These are phyloP conservation scores for Hypotaenidia philippensis DNA, from an alignment of 2,797 vertebrate species.

Conservation along the genomic window DNA sequence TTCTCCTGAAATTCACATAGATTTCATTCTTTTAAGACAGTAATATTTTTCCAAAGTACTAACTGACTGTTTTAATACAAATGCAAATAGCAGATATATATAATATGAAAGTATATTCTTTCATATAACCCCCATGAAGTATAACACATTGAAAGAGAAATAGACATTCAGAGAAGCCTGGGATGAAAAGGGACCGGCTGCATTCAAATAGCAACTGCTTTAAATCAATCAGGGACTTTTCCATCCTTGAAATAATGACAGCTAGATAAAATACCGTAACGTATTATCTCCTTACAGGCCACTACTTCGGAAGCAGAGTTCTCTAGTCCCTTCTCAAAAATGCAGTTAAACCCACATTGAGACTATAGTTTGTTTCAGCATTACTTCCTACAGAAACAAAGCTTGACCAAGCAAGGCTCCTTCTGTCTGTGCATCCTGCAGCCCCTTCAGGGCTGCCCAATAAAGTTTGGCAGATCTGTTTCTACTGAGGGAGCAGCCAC, in stretches of 20 bases:
- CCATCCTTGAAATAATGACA: neutral
- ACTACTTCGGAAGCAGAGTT: neutral
- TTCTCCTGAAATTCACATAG: neutral
- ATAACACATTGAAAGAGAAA: neutral
- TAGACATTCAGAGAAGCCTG: neutral
- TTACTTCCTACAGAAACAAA: neutral
- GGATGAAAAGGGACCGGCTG: neutral
- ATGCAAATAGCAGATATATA: neutral
- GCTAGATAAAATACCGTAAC: neutral
- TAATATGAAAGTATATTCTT: neutral
- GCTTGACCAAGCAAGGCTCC: neutral
- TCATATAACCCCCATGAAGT: neutral
- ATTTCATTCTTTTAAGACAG: neutral
- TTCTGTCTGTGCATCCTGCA: neutral
- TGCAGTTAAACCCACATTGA: neutral
- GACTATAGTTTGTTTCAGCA: neutral
- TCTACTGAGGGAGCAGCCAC: neutral
- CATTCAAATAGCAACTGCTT: neutral
- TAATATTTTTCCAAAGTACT: neutral
- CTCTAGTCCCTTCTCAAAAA: neutral
- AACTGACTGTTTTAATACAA: neutral
- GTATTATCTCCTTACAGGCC: neutral
- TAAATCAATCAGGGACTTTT: neutral
- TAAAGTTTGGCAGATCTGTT: neutral
- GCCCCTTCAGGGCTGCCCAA: neutral